These are phyloP conservation scores for Syrrhaptes paradoxus DNA, from an alignment of 2,113 vertebrate species.

Conservation along the genomic window DNA sequence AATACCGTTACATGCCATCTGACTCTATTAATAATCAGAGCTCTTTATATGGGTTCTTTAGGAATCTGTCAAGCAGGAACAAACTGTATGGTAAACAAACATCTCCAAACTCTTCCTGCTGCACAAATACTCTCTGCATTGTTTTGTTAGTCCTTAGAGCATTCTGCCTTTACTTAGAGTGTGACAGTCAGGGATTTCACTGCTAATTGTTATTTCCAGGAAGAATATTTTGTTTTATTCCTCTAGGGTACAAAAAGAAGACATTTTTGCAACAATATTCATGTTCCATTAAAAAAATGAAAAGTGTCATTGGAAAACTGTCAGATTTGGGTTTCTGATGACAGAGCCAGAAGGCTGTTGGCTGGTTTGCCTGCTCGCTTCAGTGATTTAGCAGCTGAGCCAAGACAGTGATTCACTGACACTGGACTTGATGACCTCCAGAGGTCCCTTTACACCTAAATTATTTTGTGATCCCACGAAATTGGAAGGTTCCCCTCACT, in stretches of 20 bases:
- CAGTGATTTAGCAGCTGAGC: background rate
- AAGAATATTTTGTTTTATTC: background rate
- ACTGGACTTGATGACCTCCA: background rate
- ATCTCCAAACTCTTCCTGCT: constrained; percentile 35
- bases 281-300: background rate
- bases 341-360: background rate
- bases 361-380: background rate
- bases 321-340: background rate
- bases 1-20: background rate
- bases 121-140: background rate
- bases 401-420: background rate
- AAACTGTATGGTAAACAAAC: constrained; percentile 39
- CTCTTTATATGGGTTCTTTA: constrained; percentile 5
- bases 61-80: constrained; percentile 6
- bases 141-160: constrained; percentile 29
- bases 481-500: background rate
- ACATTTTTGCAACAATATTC: background rate
- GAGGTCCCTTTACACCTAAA: background rate
- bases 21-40: constrained; percentile 35
- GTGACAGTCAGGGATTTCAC: background rate
- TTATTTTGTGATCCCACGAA: background rate
- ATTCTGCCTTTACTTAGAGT: background rate
- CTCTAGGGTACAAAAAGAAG: background rate
- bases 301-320: background rate
- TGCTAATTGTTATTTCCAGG: constrained; percentile 9